Conservation (phyloP, 1,140 invertebrate genomes). For the Drosophila sucinea region DNA sequence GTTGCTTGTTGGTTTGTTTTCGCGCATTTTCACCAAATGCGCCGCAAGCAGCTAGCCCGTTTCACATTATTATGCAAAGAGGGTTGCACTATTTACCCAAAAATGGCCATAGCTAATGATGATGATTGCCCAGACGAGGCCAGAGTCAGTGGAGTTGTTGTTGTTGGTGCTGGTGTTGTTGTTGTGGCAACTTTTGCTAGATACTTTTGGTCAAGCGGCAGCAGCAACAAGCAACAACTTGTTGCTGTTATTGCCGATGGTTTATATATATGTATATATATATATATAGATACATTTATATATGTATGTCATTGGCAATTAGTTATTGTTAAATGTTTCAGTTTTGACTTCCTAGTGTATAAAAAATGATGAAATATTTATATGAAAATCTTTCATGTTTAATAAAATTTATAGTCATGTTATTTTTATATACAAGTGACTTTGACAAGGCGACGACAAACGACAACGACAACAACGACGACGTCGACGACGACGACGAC, state of each 20-base stretch:
- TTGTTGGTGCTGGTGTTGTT: conserved; percentile 16
- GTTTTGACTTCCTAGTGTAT: conserved; percentile 1
- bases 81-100: conserved; percentile 82
- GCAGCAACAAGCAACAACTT: conserved; percentile 48
- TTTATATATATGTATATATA: background rate
- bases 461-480: background rate
- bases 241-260: conserved; percentile 26
- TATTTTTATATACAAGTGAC: conserved; percentile 73
- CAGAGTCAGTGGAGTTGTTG: conserved; percentile 9
- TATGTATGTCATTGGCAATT: conserved; percentile 79
- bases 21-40: conserved; percentile 79
- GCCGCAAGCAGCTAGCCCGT: conserved; percentile 44
- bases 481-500: too few species aligned
- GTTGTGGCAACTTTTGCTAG: conserved; percentile 52
- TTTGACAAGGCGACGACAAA: conserved; percentile 42
- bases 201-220: conserved; percentile 44
- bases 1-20: conserved; percentile 64
- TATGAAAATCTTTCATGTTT: conserved; percentile 81
- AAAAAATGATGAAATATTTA: conserved; percentile 75
- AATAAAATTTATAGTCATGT: conserved; percentile 79
- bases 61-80: conserved; percentile 82
- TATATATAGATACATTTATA: conserved; percentile 10
- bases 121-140: conserved; percentile 63
- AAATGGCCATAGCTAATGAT: conserved; percentile 80
- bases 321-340: conserved; percentile 60